Evolutionary conservation across 2,888 invertebrate species (phyloP).

Genomic region (Pharmacophagus antenor): DNA sequence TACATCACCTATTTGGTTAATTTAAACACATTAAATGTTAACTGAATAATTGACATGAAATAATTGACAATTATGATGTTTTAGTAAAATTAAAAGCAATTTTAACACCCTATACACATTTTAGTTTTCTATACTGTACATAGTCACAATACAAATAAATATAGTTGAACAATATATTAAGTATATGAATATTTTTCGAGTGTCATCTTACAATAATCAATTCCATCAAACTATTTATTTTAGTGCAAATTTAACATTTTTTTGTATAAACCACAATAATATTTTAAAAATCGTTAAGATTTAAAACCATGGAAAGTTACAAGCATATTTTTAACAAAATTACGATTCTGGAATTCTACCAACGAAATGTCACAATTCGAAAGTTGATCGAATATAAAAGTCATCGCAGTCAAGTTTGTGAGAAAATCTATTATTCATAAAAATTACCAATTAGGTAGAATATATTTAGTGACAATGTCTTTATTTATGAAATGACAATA

Average conservation of each 20-base stretch:
- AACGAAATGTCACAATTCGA: background rate
- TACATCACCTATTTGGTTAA: background rate
- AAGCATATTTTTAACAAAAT: background rate
- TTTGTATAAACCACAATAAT: background rate
- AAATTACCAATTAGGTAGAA: too few species aligned
- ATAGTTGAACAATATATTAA: conserved; percentile 13
- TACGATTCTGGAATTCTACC: background rate
- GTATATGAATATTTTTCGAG: conserved; percentile 12
- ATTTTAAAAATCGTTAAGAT: background rate
- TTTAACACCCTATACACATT: background rate
- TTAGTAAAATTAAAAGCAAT: background rate
- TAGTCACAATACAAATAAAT: conserved; percentile 10
- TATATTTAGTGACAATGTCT: too few species aligned
- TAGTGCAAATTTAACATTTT: background rate
- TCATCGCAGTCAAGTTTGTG: background rate
- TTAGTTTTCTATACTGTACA: background rate
- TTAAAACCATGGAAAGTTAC: background rate
- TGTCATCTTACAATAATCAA: conserved; percentile 27
- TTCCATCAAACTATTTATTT: conserved; percentile 25
- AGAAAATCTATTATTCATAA: background rate
- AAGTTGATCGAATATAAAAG: background rate
- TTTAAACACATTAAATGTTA: conserved; percentile 3
- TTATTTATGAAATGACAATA: too few species aligned
- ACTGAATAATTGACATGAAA: conserved; percentile 10
- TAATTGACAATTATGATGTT: conserved; percentile 17